Evolutionary conservation across 2,113 vertebrate species (phyloP).

Genomic region (Furnarius figulus): DNA sequence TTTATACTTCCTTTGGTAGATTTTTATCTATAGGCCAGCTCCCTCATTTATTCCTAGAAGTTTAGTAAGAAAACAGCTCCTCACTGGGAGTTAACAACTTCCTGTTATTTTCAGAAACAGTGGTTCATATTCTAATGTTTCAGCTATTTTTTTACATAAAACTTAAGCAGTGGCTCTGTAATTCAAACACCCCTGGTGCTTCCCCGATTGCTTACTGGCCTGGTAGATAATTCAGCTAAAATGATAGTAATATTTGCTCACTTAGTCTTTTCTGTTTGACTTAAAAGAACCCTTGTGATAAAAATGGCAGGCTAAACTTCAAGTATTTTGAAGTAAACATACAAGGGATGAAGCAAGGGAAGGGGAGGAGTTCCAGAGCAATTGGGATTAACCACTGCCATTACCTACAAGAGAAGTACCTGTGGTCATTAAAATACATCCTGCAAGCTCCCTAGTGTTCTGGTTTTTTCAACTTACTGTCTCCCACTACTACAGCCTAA

Average conservation of each 20-base stretch:
- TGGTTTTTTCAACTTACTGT: background rate
- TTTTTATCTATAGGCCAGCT: background rate
- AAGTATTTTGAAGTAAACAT: background rate
- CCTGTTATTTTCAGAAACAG: conserved; percentile 1
- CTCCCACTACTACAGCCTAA: background rate
- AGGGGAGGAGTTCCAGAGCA: background rate
- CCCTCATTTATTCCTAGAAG: conserved; percentile 11
- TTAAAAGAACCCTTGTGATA: background rate
- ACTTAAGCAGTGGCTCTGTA: background rate
- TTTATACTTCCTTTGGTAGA: background rate
- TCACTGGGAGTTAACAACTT: conserved; percentile 17
- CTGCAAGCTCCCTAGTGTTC: background rate
- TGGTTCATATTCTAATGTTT: background rate
- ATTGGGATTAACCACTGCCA: background rate
- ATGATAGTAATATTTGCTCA: background rate
- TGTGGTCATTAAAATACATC: background rate
- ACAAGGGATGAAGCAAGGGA: background rate
- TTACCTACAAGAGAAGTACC: background rate
- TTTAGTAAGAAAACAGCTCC: conserved; percentile 32
- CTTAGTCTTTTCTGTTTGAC: background rate
- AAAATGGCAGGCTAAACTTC: background rate
- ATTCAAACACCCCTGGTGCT: background rate
- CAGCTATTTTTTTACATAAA: background rate
- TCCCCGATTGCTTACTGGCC: background rate
- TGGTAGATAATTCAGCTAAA: background rate